These are phyloP conservation scores for Acanthurus lineatus DNA, from an alignment of 2,797 vertebrate species.

Conservation along the genomic window DNA sequence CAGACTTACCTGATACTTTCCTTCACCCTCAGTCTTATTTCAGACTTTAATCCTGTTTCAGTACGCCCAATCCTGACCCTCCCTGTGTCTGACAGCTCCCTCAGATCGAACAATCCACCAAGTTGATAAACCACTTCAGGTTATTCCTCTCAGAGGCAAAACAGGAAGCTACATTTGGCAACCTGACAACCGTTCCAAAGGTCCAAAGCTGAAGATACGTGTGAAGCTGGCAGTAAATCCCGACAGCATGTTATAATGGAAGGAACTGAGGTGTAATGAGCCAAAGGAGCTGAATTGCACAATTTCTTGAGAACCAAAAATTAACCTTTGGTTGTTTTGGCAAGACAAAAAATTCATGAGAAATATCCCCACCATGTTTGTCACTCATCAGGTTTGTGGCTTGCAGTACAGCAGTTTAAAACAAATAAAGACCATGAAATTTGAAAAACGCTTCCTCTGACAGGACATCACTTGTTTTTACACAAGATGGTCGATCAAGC, in stretches of 20 bases:
- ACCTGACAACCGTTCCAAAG: conserved; percentile 1
- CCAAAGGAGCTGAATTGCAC: not conserved
- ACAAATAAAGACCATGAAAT: not conserved
- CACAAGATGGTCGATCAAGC: not conserved
- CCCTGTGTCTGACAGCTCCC: conserved; percentile 67
- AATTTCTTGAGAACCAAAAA: not conserved
- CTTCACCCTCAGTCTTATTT: conserved; percentile 61
- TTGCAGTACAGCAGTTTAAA: conserved; percentile 1
- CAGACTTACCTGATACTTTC: conserved; percentile 56
- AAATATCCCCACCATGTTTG: conserved; percentile 11
- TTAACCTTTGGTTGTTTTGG: not conserved
- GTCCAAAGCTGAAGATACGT: conserved; percentile 4
- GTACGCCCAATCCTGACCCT: conserved; percentile 69
- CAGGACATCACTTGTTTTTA: not conserved
- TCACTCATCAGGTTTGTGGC: conserved; percentile 27
- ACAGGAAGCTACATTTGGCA: conserved; percentile 65
- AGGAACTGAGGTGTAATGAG: not conserved
- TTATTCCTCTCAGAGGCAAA: conserved; percentile 35
- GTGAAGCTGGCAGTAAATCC: conserved; percentile 20
- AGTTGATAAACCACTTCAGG: conserved; percentile 57
- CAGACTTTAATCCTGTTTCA: conserved; percentile 67
- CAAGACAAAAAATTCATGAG: not conserved
- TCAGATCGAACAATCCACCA: conserved; percentile 42
- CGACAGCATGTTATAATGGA: not conserved
- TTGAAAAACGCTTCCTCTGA: not conserved